Evolutionary conservation across 2,888 invertebrate genomes (phyloP).

Genomic region (Anoncus sp.): DNA sequence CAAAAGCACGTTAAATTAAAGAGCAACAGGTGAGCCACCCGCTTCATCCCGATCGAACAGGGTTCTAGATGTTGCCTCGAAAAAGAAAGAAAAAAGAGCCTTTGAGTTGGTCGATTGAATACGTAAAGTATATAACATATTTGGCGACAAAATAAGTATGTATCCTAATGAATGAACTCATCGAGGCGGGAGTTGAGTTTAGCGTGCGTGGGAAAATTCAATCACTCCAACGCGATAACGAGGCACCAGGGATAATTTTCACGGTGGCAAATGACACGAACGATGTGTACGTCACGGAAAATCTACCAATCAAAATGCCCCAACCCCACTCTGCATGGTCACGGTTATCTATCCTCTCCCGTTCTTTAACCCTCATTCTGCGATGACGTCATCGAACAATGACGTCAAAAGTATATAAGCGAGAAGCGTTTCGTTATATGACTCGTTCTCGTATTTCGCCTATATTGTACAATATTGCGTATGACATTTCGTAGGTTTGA

Average conservation of each 20-base stretch:
- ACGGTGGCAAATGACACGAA: conserved; percentile 22
- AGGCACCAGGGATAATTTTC: conserved; percentile 17
- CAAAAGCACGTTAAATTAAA: conserved; percentile 75
- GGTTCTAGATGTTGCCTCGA: conserved; percentile 4
- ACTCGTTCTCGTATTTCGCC: not conserved
- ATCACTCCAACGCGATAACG: conserved; percentile 35
- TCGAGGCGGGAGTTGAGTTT: conserved; percentile 27
- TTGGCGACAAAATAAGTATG: conserved; percentile 10
- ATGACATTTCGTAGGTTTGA: not conserved
- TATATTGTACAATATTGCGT: not conserved
- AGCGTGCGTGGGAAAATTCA: conserved; percentile 40
- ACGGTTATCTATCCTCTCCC: not conserved
- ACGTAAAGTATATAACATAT: conserved; percentile 1
- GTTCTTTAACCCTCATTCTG: not conserved
- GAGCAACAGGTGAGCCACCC: conserved; percentile 78
- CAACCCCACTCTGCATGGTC: conserved; percentile 26
- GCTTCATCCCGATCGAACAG: conserved; percentile 66
- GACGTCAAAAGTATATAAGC: conserved; percentile 30
- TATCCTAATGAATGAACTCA: conserved; percentile 43
- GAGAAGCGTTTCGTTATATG: not conserved
- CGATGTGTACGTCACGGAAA: conserved; percentile 48
- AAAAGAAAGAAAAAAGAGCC: conserved; percentile 19
- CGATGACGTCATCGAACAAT: conserved; percentile 49
- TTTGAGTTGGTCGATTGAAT: not conserved
- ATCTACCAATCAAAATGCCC: conserved; percentile 40